Evolutionary conservation across 2,888 invertebrate species (phyloP), one percentile per base, ranked within the genome.

Genomic region (Ellobium chinense): DNA sequence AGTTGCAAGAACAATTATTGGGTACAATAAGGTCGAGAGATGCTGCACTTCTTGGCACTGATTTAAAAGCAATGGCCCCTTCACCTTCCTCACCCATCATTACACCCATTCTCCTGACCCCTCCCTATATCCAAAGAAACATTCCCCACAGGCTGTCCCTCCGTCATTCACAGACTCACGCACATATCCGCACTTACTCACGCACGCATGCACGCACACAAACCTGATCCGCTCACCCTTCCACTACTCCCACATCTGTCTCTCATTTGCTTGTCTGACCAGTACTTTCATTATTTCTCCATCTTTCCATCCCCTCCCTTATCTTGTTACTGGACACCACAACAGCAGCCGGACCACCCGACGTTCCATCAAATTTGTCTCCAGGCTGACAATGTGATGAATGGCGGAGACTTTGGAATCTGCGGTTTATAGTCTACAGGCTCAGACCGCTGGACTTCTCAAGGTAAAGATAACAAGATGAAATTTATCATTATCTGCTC

Each of bases 241-340:
- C 65, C 14, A 5, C 29, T n/a, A n/a, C n/a, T 34, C 21, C 14
- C 27, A 65, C 65, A 65, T 65, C 65, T 65, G 65, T 65, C 65
- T 34, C 65, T 65, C 65, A 65, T 65, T 65, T 34, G 31, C 65
- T 65, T 31, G 34, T 18, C 65, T 29, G 34, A 14, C 36, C 36
- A 21, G n/a, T 7, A 31, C 65, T 65, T 46, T 46, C 65, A 31
- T 34, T 65, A 65, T 34, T 65, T 65, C 65, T n/a, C 65, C 29
- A 31, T 34, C 21, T 65, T 34, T 65, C 65, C 31, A 65, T 65
- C 36, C 21, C 34, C 65, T 34, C 65, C 34, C 65, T 31, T 65
- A 65, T 65, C 65, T 62, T 5, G 27, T 62, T 62, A 62, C 34
- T 34, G 34, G 12, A 14, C 36, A 31, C 65, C 34, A 34, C 36